These are phyloP conservation scores for Schlechtendalia chinensis DNA, from an alignment of 1,140 invertebrate species.

Conservation along the genomic window DNA sequence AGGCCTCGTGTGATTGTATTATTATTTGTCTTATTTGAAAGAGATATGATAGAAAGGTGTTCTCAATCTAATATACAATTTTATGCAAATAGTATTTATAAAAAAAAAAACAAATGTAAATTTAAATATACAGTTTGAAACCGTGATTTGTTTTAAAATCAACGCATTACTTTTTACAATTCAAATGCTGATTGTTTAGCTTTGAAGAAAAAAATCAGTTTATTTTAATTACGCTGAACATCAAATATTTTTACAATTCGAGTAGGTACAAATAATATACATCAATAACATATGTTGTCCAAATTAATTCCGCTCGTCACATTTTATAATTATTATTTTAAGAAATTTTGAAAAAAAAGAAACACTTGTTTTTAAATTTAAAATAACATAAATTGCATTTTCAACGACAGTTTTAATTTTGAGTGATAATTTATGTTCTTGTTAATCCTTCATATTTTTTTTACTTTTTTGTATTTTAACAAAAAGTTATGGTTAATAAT, in stretches of 20 bases:
- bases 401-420: not conserved
- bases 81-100: no score
- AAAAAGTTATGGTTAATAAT: not conserved
- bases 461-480: not conserved
- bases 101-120: no score
- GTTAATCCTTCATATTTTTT: not conserved
- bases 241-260: not conserved
- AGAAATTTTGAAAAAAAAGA: not conserved
- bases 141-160: no score
- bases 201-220: not conserved
- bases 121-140: no score
- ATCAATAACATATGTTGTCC: not conserved
- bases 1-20: no score
- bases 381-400: not conserved
- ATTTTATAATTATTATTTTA: not conserved
- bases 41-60: no score
- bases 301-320: not conserved
- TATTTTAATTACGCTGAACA: not conserved
- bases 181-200: not conserved
- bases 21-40: no score
- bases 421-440: not conserved
- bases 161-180: not conserved
- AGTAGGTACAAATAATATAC: no score
- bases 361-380: not conserved
- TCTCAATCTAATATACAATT: no score